Evolutionary conservation across 2,888 invertebrate genomes (phyloP), one percentile per base, ranked within the genome.

Genomic region (Tachystola acroxantha): DNA sequence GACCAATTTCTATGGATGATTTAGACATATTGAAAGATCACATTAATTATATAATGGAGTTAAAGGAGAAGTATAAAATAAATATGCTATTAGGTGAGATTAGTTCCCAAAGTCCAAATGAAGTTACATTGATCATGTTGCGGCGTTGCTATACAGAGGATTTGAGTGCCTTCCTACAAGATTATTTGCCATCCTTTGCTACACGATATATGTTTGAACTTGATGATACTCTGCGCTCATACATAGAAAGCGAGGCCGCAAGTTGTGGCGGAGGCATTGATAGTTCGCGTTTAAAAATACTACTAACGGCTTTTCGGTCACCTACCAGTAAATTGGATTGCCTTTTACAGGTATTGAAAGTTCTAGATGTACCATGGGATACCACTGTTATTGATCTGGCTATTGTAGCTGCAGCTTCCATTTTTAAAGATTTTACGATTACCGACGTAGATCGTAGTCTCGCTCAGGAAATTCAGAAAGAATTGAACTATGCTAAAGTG

Each of bases 61-160:
- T 86, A 24, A 84, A 80, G 57, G 82, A 85, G 30, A 86, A 78
- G 50, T 80, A 81, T 50, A 84, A 70, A 64, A 79, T 86, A n/a
- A 85, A 85, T 43, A 72, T 86, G 64, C 50, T 81, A 36, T 47
- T 86, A 6, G 73, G 67, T 53, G 86, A 86, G 52, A 57, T 86
- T 26, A 81, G 73, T 56, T 74, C 78, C 7, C 75, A 71, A 51
- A 74, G 63, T 42, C 69, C 82, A 22, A 73, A 55, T 48, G 88
- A 88, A 74, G 70, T 86, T 16, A 76, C 75, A 11, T 61, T 84
- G 31, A 77, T 86, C 31, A 87, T 88, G 80, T 58, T 88, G 43
- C 70, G 82, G 3, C 68, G 88, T n/a, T 84, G 85, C 46, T 86
- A 86, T 43, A 82, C 80, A 28, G 88, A 88, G 65, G 88, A 88